These are phyloP conservation scores for Oreocharis arfaki DNA, from an alignment of 2,113 vertebrate species.

Conservation along the genomic window DNA sequence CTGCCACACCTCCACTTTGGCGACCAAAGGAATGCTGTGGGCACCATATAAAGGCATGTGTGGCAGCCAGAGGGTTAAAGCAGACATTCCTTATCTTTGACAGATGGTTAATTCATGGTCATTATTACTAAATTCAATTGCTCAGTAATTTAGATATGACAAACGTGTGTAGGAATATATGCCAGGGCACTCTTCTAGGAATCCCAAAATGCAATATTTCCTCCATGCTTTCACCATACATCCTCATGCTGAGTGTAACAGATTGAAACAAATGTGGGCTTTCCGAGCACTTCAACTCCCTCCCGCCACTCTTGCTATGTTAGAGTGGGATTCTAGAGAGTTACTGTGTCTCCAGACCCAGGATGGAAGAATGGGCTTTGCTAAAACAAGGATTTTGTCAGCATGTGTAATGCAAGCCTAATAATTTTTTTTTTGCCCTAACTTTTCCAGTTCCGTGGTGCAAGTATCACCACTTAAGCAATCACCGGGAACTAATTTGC, in stretches of 20 bases:
- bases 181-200: conserved; percentile 35
- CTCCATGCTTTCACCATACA: not conserved
- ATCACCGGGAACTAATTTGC: not conserved
- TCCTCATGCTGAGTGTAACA: not conserved
- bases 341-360: not conserved
- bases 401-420: not conserved
- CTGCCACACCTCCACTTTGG: not conserved
- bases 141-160: conserved; percentile 48
- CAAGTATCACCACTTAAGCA: not conserved
- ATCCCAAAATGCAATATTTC: not conserved
- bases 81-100: conserved; percentile 41
- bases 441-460: not conserved
- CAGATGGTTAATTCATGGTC: conserved; percentile 47
- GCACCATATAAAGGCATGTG: not conserved
- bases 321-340: not conserved
- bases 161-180: conserved; percentile 41
- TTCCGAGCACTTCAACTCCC: not conserved
- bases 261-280: not conserved
- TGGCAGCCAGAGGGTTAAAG: conserved; percentile 28
- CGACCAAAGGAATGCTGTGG: conserved; percentile 22
- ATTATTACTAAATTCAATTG: conserved; percentile 57
- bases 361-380: not conserved
- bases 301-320: not conserved
- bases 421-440: not conserved
- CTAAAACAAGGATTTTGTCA: not conserved